Evolutionary conservation across 2,113 vertebrate species (phyloP).

Genomic region (Equus przewalskii): DNA sequence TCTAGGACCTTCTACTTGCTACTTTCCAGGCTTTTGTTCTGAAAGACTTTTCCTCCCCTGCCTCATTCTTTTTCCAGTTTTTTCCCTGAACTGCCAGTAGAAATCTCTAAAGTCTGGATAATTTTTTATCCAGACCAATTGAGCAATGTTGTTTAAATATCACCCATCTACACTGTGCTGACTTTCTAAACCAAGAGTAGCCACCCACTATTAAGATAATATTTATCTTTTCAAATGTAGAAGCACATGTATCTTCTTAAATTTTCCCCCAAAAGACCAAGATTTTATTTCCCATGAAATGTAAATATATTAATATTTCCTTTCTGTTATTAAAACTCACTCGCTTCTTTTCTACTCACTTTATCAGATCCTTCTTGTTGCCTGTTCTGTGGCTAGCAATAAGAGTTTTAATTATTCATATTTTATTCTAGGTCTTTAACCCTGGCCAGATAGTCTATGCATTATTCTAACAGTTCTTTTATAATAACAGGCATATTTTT

Average conservation of each 20-base stretch:
- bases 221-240: not conserved
- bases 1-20: not conserved
- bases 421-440: not conserved
- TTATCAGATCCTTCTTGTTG: not conserved
- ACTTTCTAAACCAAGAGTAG: not conserved
- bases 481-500: not conserved
- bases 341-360: not conserved
- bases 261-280: not conserved
- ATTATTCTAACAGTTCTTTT: not conserved
- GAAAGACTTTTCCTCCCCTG: not conserved
- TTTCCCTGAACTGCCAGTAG: not conserved
- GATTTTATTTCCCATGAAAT: not conserved
- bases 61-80: not conserved
- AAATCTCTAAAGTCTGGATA: not conserved
- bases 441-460: not conserved
- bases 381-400: not conserved
- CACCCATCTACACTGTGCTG: not conserved
- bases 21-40: not conserved
- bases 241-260: not conserved
- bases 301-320: not conserved
- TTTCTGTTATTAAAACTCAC: not conserved
- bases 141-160: not conserved
- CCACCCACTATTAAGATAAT: not conserved
- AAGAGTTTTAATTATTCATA: not conserved
- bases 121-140: not conserved